Evolutionary conservation across 2,888 invertebrate genomes (phyloP), one percentile per base, ranked within the genome.

Genomic region (Tenthredo amoena): DNA sequence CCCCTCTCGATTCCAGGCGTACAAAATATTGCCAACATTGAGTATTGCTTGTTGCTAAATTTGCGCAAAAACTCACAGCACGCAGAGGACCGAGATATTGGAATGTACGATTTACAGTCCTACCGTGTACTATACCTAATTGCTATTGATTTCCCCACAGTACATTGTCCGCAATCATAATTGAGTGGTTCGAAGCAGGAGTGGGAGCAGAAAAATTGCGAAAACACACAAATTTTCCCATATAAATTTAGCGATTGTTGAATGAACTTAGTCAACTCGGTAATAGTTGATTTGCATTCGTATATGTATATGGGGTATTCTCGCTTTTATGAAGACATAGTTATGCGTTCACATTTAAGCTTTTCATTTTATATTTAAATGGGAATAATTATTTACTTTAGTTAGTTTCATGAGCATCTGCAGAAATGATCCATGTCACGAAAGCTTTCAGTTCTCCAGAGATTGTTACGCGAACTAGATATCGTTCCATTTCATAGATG

Each of bases 81-180:
- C 6, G 1, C n/a, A 12, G 68, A 18, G 26, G 43, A 47, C 7
- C n/a, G 31, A 68, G 31, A 68, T 26, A 4, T 31, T 31, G 31
- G 31, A 15, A 34, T n/a, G 71, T 37, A 71, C 71, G 7, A 15
- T 4, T 5, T 1, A 37, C 43, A 47, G 10, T 26, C n/a, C 37
- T 9, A 26, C 47, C 21, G 26, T 15, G 43, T 15, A 18, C n/a
- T n/a, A 12, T 47, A 18, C 37, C 26, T 79, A 79, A 79, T 79
- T 79, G 55, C 79, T 79, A 79, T 55, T 58, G 79, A 55, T 79
- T 55, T 18, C 21, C 31, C 34, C 10, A 37, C 58, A n/a, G 55
- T 7, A 34, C 58, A 55, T 55, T 79, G 21, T 79, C 18, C 79
- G 5, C 26, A 21, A 34, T 76, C 5, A 47, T 76, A 21, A 50